Base-by-base conservation (phyloP, 2,888 invertebrate species). In the Tipula unca region DNA sequence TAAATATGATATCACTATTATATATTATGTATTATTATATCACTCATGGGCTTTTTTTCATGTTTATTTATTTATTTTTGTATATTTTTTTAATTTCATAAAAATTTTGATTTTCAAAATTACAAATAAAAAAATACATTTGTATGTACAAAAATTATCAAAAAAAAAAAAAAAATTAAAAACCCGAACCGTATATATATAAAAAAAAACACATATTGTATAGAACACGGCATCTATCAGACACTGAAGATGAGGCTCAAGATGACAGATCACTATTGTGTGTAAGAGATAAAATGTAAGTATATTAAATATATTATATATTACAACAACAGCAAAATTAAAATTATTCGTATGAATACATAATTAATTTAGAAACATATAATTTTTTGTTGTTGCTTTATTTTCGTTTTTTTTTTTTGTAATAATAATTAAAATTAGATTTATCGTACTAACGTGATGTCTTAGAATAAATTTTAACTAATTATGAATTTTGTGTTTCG, bases 191-290 rank as follows among this genome's bases (percentile, higher is more conserved):
- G n/a, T 84, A 54, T 20, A 69, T 69, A 8, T 69, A 69, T 25
- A 69, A 20, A 69, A 87, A 54, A 54, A 54, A 39, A 32, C 32
- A n/a, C n/a, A 48, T n/a, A 25, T 25, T 3, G 25, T 69, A 69
- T 69, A 89, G 88, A 87, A 88, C 89, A 85, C 89, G 91, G 85
- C 91, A 91, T 88, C 88, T 91, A 54, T 91, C 91, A 48, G 91
- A 91, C 87, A 91, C 91, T 88, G 91, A 91, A 89, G 91, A 91
- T 90, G 91, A 91, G 87, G 90, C 91, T 88, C 91, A 91, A 88
- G 90, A 90, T 88, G 89, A 89, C 87, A 87, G 88, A 87, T 88
- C 89, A 87, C 88, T 91, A 87, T 88, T 91, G 87, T 90, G 91
- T 87, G 90, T 91, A 39, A 90, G 91, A 88, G 90, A 90, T 86